These are phyloP conservation scores for Aphodius granarius DNA, from an alignment of 2,888 invertebrate species.

Conservation along the genomic window DNA sequence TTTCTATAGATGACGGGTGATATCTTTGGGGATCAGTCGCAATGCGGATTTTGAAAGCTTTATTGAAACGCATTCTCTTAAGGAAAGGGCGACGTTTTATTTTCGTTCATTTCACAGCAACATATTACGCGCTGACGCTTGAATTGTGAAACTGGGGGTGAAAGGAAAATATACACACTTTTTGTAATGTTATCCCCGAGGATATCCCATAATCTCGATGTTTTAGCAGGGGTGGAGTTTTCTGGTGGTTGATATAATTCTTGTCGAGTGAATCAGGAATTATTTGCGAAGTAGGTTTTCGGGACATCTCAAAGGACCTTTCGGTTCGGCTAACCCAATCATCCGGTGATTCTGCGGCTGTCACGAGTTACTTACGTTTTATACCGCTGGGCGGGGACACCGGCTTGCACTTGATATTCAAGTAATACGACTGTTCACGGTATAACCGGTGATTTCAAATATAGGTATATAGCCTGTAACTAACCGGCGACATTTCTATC, in stretches of 20 bases:
- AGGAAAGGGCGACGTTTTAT: not conserved
- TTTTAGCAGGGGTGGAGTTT: not conserved
- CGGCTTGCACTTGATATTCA: slow-evolving; percentile 30
- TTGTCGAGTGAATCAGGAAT: not conserved
- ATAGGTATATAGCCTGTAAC: not conserved
- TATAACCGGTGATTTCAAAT: not conserved
- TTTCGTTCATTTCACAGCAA: not conserved
- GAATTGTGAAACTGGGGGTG: not conserved
- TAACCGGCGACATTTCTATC: not conserved
- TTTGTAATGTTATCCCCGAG: not conserved
- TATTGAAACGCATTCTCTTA: not conserved
- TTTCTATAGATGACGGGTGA: not conserved
- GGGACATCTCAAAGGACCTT: slow-evolving; percentile 19
- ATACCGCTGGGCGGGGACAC: slow-evolving; percentile 44
- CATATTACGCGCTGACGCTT: not conserved
- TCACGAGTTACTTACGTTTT: slow-evolving; percentile 48
- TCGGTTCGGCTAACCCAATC: slow-evolving; percentile 45
- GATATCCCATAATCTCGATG: not conserved
- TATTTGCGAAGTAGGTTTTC: not conserved
- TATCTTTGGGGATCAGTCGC: not conserved
- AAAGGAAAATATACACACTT: not conserved
- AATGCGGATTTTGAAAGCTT: not conserved
- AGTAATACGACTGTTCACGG: too few relatives aligned
- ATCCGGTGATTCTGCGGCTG: slow-evolving; percentile 47
- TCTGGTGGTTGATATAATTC: not conserved